phyloP scores from a whole-genome alignment of 2,888 invertebrate genomes.

The Glyphotaelius pellucidus region DNA sequence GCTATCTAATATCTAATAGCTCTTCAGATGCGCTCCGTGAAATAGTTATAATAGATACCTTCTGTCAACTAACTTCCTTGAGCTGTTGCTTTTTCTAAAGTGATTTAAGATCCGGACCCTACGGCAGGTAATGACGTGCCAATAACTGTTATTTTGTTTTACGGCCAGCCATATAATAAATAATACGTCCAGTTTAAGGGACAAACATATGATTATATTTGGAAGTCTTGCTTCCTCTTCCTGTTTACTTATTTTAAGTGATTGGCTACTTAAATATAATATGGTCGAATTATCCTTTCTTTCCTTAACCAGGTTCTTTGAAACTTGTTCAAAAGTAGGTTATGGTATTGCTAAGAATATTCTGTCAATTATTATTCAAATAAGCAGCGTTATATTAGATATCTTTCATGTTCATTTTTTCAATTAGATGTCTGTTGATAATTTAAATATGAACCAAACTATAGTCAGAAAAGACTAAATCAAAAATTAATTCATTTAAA shows the following conservation, averaged over 20 bases:
- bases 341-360: too few species aligned
- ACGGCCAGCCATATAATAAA: constrained; percentile 10
- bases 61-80: not conserved
- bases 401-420: too few species aligned
- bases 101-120: constrained; percentile 22
- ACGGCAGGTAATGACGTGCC: not conserved
- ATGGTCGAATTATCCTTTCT: not conserved
- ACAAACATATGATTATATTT: constrained; percentile 42
- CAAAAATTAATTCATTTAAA: too few species aligned
- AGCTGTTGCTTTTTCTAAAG: not conserved
- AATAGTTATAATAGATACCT: not conserved
- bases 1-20: too few species aligned
- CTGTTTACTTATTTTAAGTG: constrained; percentile 3
- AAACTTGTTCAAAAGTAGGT: too few species aligned
- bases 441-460: too few species aligned
- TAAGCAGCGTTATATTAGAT: too few species aligned
- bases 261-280: not conserved
- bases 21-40: not conserved
- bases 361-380: too few species aligned
- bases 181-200: not conserved
- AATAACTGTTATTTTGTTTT: constrained; percentile 46
- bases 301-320: too few species aligned
- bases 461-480: too few species aligned
- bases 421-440: too few species aligned
- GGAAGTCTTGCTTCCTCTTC: not conserved